Evolutionary conservation across 2,888 invertebrate genomes (phyloP).

Genomic region (Phengaris alcon): DNA sequence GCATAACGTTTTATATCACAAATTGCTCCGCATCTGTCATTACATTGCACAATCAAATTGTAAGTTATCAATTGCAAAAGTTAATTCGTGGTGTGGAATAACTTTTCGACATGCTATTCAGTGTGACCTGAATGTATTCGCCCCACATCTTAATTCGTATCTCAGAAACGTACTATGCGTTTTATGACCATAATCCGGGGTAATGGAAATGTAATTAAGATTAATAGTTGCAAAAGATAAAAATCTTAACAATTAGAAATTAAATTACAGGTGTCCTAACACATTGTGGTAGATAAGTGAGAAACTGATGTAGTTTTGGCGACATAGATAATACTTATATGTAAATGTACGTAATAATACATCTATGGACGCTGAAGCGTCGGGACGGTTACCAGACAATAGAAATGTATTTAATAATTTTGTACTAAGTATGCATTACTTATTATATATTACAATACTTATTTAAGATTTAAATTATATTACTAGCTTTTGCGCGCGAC

Average conservation of each 20-base stretch:
- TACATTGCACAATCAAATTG: constrained; percentile 70
- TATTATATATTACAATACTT: no score
- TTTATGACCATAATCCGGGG: constrained; percentile 17
- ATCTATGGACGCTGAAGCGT: no score
- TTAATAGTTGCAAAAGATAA: constrained; percentile 9
- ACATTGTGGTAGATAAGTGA: neutral
- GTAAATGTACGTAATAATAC: no score
- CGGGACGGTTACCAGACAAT: no score
- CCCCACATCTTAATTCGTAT: constrained; percentile 3
- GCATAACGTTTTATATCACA: constrained; percentile 40
- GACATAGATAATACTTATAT: no score
- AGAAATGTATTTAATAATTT: no score
- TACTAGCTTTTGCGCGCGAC: no score
- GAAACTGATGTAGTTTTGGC: neutral
- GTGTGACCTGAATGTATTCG: constrained; percentile 34
- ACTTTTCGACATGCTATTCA: constrained; percentile 68
- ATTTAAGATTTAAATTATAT: no score
- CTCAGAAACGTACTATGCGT: neutral
- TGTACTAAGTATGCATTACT: no score
- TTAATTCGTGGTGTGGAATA: constrained; percentile 63
- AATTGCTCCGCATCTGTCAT: constrained; percentile 56
- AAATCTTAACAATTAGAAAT: constrained; percentile 4
- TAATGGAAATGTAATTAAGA: constrained; percentile 23
- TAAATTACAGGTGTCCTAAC: neutral
- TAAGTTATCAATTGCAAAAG: constrained; percentile 65